Percentiles rank a stretch among this genome's conserved stretches.
phyloP scores from a whole-genome alignment of 1,140 invertebrate genomes.

The Hetaerina americana region DNA sequence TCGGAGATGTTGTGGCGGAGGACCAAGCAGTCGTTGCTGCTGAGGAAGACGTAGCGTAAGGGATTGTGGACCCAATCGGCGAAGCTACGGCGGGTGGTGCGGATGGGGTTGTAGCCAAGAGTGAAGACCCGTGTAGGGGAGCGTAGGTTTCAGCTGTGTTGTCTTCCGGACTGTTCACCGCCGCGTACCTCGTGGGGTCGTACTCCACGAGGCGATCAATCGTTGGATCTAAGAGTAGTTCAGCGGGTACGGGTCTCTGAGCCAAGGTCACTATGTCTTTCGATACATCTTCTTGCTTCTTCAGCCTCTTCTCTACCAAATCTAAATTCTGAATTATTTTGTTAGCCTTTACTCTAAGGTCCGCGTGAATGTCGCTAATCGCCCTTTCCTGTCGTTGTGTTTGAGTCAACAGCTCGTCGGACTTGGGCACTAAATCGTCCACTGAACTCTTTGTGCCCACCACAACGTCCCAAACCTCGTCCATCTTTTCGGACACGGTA shows the following conservation, averaged over 20 bases:
- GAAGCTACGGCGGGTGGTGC: constrained; percentile 7
- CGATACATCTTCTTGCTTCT: constrained; percentile 49
- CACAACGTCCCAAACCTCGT: constrained; percentile 77
- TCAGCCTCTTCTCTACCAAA: constrained; percentile 66
- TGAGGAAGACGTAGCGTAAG: constrained; percentile 16
- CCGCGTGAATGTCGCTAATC: constrained; percentile 73
- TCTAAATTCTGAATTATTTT: constrained; percentile 77
- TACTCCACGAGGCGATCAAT: constrained; percentile 63
- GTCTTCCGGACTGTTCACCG: constrained; percentile 14
- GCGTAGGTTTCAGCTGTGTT: constrained; percentile 6
- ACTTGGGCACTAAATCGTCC: constrained; percentile 69
- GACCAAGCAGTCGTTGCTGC: constrained; percentile 23
- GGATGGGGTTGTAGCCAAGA: constrained; percentile 1
- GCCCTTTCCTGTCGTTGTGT: constrained; percentile 74
- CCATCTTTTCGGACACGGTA: constrained; percentile 77
- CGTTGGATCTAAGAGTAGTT: constrained; percentile 58
- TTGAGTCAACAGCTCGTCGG: constrained; percentile 68
- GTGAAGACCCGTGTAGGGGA: not conserved
- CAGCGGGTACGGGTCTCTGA: constrained; percentile 50
- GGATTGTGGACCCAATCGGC: constrained; percentile 16
- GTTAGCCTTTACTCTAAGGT: constrained; percentile 65
- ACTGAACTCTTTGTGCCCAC: constrained; percentile 75
- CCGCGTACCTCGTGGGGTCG: constrained; percentile 44
- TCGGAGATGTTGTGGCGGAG: constrained; percentile 20
- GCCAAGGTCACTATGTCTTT: constrained; percentile 58